These are phyloP conservation scores for Ditylenchus dipsaci DNA, from an alignment of 1,140 invertebrate species.

Conservation along the genomic window DNA sequence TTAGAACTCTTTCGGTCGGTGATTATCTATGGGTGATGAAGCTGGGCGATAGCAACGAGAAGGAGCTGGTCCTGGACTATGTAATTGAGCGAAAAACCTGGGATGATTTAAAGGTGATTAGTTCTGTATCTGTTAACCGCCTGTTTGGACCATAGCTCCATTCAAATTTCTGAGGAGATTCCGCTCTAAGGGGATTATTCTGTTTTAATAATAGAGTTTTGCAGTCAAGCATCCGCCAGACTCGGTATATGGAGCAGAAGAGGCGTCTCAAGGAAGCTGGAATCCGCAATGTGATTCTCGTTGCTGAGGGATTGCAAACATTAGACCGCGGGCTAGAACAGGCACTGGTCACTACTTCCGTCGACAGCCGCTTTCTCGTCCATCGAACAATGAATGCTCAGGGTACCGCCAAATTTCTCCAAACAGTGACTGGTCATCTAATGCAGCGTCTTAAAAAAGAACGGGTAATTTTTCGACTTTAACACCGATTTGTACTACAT, in stretches of 20 bases:
- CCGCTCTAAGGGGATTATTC: too few relatives aligned
- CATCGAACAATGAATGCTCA: constrained; percentile 41
- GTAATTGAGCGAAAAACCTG: constrained; percentile 46
- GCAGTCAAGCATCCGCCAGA: constrained; percentile 42
- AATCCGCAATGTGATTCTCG: constrained; percentile 38
- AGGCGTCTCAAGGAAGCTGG: constrained; percentile 36
- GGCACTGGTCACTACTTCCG: constrained; percentile 39
- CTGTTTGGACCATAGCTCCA: neutral
- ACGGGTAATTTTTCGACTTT: constrained; percentile 17
- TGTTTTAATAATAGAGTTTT: too few relatives aligned
- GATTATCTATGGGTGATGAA: constrained; percentile 45
- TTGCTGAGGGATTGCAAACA: constrained; percentile 27
- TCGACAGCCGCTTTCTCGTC: constrained; percentile 43
- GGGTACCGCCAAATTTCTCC: constrained; percentile 44
- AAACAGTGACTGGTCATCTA: constrained; percentile 32
- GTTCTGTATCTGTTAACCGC: too few relatives aligned
- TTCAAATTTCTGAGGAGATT: neutral
- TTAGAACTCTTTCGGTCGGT: constrained; percentile 45
- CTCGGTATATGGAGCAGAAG: constrained; percentile 48
- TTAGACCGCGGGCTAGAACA: constrained; percentile 40
- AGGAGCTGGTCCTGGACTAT: constrained; percentile 47
- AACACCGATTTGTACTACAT: too few relatives aligned
- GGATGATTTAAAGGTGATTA: constrained; percentile 45
- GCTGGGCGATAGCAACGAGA: constrained; percentile 1
- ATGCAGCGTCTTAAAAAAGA: constrained; percentile 28